These are phyloP conservation scores for Actinia equina DNA, from an alignment of 64 coral and sea anemone genomes.

Conservation along the genomic window DNA sequence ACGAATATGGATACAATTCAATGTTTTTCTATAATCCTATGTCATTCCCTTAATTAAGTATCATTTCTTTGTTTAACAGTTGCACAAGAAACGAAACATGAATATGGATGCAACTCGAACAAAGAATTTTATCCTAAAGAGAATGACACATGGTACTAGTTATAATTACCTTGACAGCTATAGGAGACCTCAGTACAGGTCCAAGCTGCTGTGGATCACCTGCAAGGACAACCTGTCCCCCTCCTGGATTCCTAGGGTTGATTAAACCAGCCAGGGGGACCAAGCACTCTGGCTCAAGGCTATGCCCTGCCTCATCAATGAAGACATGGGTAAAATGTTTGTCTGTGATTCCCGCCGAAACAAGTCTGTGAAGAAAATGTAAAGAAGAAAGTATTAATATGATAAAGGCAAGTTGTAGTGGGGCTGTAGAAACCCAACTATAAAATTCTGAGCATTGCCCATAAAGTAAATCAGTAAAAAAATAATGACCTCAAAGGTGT, in stretches of 20 bases:
- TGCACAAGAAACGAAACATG: not conserved
- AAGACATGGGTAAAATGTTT: slow-evolving; percentile 75
- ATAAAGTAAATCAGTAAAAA: too few relatives aligned
- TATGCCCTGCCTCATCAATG: slow-evolving; percentile 78
- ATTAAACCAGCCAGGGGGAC: slow-evolving; percentile 69
- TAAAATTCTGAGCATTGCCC: too few relatives aligned
- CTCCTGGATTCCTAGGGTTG: slow-evolving; percentile 42
- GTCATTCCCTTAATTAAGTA: not conserved
- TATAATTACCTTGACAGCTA: slow-evolving; percentile 65
- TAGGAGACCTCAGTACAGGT: slow-evolving; percentile 66
- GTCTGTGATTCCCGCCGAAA: slow-evolving; percentile 46
- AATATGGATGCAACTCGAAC: not conserved
- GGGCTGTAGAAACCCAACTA: too few relatives aligned
- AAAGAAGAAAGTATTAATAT: not conserved
- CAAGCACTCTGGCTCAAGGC: slow-evolving; percentile 66
- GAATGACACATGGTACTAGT: not conserved
- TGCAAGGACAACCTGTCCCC: slow-evolving; percentile 69
- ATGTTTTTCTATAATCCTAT: too few relatives aligned
- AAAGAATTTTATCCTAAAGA: not conserved
- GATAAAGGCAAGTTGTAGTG: too few relatives aligned
- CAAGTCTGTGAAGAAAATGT: slow-evolving; percentile 35
- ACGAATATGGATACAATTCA: too few relatives aligned
- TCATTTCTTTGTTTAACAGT: slow-evolving; percentile 1
- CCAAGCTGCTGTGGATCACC: slow-evolving; percentile 82
- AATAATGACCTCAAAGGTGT: too few relatives aligned